Evolutionary conservation across 2,797 vertebrate species (phyloP).

Genomic region (Borostomias antarcticus): DNA sequence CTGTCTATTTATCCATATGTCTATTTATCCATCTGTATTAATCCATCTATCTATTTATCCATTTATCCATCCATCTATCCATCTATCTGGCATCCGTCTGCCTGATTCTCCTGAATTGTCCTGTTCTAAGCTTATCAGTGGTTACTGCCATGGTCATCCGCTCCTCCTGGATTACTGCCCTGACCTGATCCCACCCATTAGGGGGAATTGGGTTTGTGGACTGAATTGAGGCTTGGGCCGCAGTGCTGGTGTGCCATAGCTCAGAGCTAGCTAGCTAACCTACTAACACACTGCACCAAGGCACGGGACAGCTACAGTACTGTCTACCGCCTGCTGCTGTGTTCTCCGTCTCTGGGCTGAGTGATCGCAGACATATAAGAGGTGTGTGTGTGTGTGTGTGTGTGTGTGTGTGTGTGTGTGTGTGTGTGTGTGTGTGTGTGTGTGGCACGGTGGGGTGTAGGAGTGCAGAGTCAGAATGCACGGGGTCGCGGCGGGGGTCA

Average conservation of each 20-base stretch:
- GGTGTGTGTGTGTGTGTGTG: no score
- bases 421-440: no score
- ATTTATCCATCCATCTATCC: neutral
- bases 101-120: neutral
- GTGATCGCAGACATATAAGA: no score
- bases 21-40: no score
- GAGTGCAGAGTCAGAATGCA: neutral
- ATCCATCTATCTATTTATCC: neutral
- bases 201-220: neutral
- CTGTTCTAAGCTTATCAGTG: neutral
- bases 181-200: neutral
- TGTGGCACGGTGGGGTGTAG: no score
- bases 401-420: neutral
- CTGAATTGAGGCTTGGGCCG: neutral
- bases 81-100: neutral
- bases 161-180: neutral
- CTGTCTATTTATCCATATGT: no score
- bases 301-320: no score
- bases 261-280: neutral
- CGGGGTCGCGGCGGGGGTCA: neutral
- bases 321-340: no score
- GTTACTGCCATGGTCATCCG: neutral
- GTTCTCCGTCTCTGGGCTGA: no score
- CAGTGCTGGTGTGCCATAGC: neutral
- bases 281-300: slow-evolving; percentile 1